A percentile compares a stretch with the other conserved stretches of the same genome.
phyloP scores from a whole-genome alignment of 2,888 invertebrate species.

The Eupithecia centaureata region DNA sequence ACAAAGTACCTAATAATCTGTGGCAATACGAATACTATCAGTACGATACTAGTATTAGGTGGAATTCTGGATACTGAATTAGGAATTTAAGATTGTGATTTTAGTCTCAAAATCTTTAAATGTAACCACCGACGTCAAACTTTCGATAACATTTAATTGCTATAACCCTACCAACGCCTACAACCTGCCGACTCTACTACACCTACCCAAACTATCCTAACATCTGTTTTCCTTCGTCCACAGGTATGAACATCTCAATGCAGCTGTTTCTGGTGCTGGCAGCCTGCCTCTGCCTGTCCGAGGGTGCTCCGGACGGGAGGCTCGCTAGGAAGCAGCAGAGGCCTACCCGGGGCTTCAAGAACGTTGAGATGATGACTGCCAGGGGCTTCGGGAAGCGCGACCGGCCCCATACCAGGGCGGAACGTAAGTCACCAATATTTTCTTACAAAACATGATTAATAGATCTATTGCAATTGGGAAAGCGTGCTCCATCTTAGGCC shows the following conservation, averaged over 20 bases:
- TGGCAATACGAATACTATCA: background rate
- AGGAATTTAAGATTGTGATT: too few relatives aligned
- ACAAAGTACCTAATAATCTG: background rate
- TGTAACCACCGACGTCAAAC: background rate
- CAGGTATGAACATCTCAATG: conserved; percentile 77
- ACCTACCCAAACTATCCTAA: background rate
- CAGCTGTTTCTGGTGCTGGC: conserved; percentile 68
- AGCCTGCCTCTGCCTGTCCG: conserved; percentile 69
- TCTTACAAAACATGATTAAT: too few relatives aligned
- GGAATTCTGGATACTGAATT: background rate
- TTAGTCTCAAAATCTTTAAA: background rate
- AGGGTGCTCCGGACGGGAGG: conserved; percentile 68
- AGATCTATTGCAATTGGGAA: too few relatives aligned
- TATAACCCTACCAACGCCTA: too few relatives aligned
- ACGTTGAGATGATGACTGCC: conserved; percentile 86
- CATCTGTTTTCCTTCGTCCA: background rate
- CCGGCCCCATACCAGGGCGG: conserved; percentile 67
- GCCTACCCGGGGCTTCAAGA: conserved; percentile 86
- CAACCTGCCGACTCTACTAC: background rate
- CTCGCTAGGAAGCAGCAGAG: conserved; percentile 79
- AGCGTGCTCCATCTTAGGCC: too few relatives aligned
- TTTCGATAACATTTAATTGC: background rate
- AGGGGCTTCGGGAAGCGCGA: conserved; percentile 87
- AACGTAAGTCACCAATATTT: conserved; percentile 62
- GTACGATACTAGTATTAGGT: background rate